These are phyloP conservation scores for Sciurus vulgaris DNA, from an alignment of 2,797 vertebrate species.

Conservation along the genomic window DNA sequence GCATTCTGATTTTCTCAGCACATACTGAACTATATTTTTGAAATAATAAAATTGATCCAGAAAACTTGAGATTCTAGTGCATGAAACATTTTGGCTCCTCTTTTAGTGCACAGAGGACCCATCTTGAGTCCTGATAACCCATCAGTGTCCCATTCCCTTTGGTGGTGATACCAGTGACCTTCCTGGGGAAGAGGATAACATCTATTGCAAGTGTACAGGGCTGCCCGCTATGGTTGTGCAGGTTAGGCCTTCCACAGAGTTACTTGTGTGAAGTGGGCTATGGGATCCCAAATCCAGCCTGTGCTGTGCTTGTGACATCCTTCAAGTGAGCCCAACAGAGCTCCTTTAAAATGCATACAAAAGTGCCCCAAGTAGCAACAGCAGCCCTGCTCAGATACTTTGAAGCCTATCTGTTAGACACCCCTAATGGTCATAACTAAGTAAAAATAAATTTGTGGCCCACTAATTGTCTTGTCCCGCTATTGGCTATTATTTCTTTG, in stretches of 20 bases:
- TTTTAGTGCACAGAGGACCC: not conserved
- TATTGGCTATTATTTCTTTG: not conserved
- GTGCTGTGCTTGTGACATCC: not conserved
- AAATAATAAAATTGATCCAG: not conserved
- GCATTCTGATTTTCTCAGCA: not conserved
- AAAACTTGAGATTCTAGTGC: not conserved
- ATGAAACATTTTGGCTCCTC: not conserved
- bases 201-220: not conserved
- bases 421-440: not conserved
- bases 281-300: not conserved
- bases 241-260: not conserved
- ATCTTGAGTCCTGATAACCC: not conserved
- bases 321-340: accelerated
- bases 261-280: not conserved
- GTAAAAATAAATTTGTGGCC: not conserved
- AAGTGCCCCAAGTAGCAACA: not conserved
- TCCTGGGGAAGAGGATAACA: not conserved
- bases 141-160: not conserved
- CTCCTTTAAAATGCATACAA: not conserved
- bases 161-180: not conserved
- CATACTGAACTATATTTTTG: not conserved
- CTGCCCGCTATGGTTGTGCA: not conserved
- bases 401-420: not conserved
- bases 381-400: not conserved
- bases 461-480: not conserved